Conservation (phyloP, 1,140 invertebrate species). For the Acyrthosiphon pisum region DNA sequence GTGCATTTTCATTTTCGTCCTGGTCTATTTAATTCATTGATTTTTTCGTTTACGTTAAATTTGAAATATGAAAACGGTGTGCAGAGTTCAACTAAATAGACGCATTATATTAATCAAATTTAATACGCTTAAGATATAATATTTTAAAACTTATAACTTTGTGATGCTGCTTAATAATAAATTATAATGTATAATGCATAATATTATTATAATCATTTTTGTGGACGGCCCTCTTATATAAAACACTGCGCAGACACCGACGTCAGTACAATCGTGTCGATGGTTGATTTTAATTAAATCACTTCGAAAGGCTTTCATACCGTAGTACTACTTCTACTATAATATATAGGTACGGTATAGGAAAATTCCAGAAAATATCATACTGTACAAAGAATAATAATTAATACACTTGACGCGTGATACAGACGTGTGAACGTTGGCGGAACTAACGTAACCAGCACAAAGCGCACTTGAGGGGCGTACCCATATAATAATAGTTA, state of each 20-base stretch:
- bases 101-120: background rate
- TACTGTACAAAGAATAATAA: background rate
- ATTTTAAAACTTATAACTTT: background rate
- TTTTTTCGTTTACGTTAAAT: background rate
- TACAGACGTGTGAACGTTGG: background rate
- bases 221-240: background rate
- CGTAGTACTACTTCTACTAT: background rate
- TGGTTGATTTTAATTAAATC: background rate
- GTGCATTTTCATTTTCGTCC: background rate
- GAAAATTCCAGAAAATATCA: background rate
- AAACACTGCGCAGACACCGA: background rate
- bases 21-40: background rate
- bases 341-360: background rate
- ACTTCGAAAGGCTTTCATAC: background rate
- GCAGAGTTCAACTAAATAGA: background rate
- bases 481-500: no score
- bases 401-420: background rate
- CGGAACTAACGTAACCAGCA: background rate
- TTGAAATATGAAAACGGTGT: background rate
- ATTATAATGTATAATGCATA: background rate
- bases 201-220: background rate
- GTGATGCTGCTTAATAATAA: background rate
- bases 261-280: background rate
- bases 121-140: background rate
- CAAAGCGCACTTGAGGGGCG: background rate